Evolutionary conservation across 2,113 vertebrate genomes (phyloP), one percentile per base, ranked within the genome.

Genomic region (Gasterosteus aculeatus): DNA sequence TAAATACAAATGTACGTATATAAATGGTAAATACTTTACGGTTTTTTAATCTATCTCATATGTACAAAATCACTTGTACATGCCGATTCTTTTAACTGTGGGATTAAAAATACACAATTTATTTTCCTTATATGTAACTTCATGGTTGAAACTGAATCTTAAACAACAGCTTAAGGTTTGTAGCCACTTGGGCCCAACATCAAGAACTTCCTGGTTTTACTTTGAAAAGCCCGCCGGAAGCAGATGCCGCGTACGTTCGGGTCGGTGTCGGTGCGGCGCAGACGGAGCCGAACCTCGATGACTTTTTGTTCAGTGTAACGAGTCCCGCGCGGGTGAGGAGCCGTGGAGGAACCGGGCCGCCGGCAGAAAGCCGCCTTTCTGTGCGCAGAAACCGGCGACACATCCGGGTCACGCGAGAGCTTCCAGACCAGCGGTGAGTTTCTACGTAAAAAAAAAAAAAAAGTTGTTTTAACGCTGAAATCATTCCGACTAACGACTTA

Each of bases 191-290:
- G 14, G 7, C 26, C 2, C 10, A 11, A 7, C 10, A 18, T 18
- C 14, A 3, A 19, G 38, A 29, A 16, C 26, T 41, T n/a, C 6
- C 2, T 56, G 1, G 15, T 68, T 47, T 80, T 80, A 84, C 51
- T 84, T 72, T 80, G 73, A 80, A 80, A 77, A 9, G 29, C 26
- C 0, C 1, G 33, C 12, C 71, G 71, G 80, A 78, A 64, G 46
- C 15, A 4, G 10, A 5, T 11, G 1, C 4, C 0, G 33, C 16
- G 35, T 2, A 41, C 41, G 0, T 5, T 19, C 16, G 2, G 7
- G 56, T 7, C n/a, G 15, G 1, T 7, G 16, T 26, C 3, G 33
- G 63, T 14, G 14, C 1, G 0, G 33, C 64, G 12, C 42, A 4
- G 16, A 1, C 8, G n/a, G 0, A 39, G 5, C 1, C 1, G 14